These are phyloP conservation scores for Pheosia gnoma DNA, from an alignment of 2,888 invertebrate genomes.

Conservation along the genomic window DNA sequence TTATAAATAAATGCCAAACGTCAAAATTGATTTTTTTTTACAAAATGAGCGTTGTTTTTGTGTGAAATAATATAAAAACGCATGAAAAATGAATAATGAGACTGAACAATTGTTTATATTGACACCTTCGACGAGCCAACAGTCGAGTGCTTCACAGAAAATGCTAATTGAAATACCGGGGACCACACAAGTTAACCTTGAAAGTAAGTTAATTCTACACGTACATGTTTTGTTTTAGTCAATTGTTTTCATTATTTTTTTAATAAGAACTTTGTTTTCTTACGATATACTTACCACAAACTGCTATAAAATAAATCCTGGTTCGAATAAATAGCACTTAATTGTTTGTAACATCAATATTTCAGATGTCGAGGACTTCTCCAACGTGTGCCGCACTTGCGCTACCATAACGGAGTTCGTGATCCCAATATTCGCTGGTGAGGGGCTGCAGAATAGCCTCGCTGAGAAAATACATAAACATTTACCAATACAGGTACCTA, in stretches of 20 bases:
- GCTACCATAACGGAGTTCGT: slow-evolving; percentile 78
- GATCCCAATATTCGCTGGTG: slow-evolving; percentile 86
- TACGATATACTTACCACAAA: not conserved
- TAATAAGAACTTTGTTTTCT: not conserved
- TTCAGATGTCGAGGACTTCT: slow-evolving; percentile 54
- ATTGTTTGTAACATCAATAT: slow-evolving; percentile 9
- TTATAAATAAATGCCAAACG: not conserved
- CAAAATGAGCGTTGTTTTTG: not conserved
- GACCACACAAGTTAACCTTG: slow-evolving; percentile 40
- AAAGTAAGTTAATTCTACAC: slow-evolving; percentile 41
- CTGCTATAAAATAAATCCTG: too few relatives aligned
- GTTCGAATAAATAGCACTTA: not conserved
- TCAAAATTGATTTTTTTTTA: too few relatives aligned
- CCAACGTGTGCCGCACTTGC: slow-evolving; percentile 82
- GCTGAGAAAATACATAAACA: slow-evolving; percentile 85
- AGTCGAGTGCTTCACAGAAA: slow-evolving; percentile 29
- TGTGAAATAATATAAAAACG: not conserved
- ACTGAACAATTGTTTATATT: slow-evolving; percentile 51
- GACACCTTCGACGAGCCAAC: slow-evolving; percentile 33
- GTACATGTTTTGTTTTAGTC: not conserved
- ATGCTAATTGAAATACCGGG: slow-evolving; percentile 13
- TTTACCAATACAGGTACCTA: slow-evolving; percentile 83
- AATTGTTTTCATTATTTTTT: not conserved
- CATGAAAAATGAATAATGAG: slow-evolving; percentile 45
- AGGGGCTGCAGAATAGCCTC: slow-evolving; percentile 84